phyloP scores from a whole-genome alignment of 1,140 invertebrate genomes.

The Leptoteleia sp. region DNA sequence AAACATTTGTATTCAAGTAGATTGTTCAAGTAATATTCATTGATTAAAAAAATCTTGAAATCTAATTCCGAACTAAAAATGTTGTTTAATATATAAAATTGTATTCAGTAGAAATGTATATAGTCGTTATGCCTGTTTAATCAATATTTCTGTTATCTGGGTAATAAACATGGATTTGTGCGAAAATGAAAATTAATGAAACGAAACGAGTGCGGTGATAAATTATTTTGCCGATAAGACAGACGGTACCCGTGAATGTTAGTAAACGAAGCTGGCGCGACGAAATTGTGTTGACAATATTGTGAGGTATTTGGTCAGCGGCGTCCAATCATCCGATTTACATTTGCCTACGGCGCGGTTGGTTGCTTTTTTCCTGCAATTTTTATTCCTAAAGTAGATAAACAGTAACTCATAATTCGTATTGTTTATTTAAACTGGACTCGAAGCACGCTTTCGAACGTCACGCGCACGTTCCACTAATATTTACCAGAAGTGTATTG shows the following conservation, averaged over 20 bases:
- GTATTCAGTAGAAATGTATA: too few species aligned
- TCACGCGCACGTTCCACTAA: conserved; percentile 72
- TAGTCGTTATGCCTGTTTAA: too few species aligned
- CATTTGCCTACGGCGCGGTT: conserved; percentile 39
- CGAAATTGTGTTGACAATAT: conserved; percentile 59
- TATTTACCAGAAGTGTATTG: conserved; percentile 72
- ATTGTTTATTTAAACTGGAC: conserved; percentile 67
- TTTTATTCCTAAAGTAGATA: conserved; percentile 62
- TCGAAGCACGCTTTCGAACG: conserved; percentile 40
- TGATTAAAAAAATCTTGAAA: too few species aligned
- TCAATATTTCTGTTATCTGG: too few species aligned
- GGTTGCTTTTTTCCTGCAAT: conserved; percentile 34
- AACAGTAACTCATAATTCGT: conserved; percentile 65
- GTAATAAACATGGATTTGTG: too few species aligned
- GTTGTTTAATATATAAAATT: too few species aligned
- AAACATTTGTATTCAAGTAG: too few species aligned
- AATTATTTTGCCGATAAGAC: conserved; percentile 38
- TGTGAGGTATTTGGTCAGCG: conserved; percentile 51
- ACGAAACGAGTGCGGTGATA: conserved; percentile 5
- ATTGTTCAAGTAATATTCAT: too few species aligned
- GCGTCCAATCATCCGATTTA: conserved; percentile 61
- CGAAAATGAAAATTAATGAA: too few species aligned
- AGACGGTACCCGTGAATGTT: conserved; percentile 17
- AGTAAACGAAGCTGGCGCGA: conserved; percentile 34
- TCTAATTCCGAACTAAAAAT: too few species aligned